phyloP scores from a whole-genome alignment of 64 coral and sea anemone genomes.

The Porites australiensis region DNA sequence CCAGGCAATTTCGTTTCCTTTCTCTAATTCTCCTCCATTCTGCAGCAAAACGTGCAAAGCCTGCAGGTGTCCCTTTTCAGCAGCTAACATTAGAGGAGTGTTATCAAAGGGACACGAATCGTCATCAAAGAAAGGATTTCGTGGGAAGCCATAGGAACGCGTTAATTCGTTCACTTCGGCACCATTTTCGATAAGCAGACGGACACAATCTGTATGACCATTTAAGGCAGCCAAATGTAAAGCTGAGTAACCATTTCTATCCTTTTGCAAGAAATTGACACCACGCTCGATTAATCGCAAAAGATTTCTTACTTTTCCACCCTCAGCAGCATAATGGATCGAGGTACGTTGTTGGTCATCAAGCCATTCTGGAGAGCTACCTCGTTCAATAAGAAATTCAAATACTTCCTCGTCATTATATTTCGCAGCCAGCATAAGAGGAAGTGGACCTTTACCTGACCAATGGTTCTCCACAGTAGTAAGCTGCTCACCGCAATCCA shows the following conservation, averaged over 20 bases:
- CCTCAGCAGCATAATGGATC: neutral
- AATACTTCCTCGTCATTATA: constrained; percentile 1
- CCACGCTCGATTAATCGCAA: neutral
- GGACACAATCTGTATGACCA: neutral
- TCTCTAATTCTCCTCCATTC: neutral
- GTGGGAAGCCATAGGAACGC: no score
- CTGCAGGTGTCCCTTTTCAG: neutral
- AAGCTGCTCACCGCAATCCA: constrained; percentile 19
- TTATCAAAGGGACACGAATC: neutral
- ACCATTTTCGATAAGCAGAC: neutral
- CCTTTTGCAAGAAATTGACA: neutral
- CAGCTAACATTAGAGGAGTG: constrained; percentile 9
- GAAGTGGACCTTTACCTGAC: neutral
- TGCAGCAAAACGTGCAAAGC: neutral
- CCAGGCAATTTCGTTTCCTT: neutral
- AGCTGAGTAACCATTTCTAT: neutral
- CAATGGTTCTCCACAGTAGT: neutral
- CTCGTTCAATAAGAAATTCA: no score
- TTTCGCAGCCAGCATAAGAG: constrained; percentile 68
- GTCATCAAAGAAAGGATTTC: no score
- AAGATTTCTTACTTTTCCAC: neutral
- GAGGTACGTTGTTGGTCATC: neutral
- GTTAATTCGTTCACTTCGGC: neutral
- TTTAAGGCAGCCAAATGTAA: neutral
- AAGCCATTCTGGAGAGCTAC: neutral